Conservation (phyloP, 64 coral and sea anemone genomes). For the Stylophora pistillata region DNA sequence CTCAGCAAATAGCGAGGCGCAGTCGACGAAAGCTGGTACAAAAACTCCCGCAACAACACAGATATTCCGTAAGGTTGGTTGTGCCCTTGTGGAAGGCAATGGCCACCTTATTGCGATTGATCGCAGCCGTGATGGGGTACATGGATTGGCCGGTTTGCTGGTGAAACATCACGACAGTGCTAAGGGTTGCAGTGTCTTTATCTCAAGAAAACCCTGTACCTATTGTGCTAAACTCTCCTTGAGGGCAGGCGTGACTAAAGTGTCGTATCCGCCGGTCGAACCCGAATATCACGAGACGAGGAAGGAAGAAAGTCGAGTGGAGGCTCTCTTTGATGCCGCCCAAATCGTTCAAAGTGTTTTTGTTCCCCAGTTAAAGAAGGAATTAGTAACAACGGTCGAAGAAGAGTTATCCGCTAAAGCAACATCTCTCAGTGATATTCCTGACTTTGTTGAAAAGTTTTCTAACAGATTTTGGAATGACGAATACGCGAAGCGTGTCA, state of each 20-base stretch:
- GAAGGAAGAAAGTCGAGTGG: constrained; percentile 16
- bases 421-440: background rate
- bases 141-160: constrained; percentile 35
- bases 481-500: background rate
- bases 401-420: background rate
- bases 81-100: constrained; percentile 25
- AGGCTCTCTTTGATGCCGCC: constrained; percentile 17
- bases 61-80: constrained; percentile 18
- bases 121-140: constrained; percentile 48
- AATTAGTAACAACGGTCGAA: background rate
- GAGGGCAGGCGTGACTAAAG: background rate
- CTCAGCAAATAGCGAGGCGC: background rate
- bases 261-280: constrained; percentile 46
- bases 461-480: background rate
- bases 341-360: background rate
- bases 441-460: background rate
- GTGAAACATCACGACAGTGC: constrained; percentile 52
- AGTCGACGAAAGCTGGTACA: background rate
- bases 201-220: constrained; percentile 55
- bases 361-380: background rate
- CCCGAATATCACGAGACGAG: constrained; percentile 7
- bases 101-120: constrained; percentile 44
- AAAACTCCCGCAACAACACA: background rate
- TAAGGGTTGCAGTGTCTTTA: constrained; percentile 22
- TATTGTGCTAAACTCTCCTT: constrained; percentile 56